Evolutionary conservation across 2,113 vertebrate species (phyloP), one percentile per base, ranked within the genome.

Genomic region (Rutilus rutilus): DNA sequence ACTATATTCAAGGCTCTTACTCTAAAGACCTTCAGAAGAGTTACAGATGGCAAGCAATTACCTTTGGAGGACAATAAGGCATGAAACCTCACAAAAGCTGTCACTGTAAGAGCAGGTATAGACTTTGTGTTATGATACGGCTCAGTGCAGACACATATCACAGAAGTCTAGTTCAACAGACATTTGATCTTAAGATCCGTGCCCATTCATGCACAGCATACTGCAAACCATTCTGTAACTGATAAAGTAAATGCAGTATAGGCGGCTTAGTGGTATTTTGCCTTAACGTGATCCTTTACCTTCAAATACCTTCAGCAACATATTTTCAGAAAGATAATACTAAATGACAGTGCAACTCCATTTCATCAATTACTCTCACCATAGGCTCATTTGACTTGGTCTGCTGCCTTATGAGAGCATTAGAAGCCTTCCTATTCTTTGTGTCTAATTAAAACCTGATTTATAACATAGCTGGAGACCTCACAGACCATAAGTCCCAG

Each of bases 361-460:
- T 39, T 25, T 14, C 11, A 42, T 36, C 52, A 59, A 21, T 33
- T 59, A 30, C 76, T 19, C 25, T 52, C 42, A 7, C 17, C 23
- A 71, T 23, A 71, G 21, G 30, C 42, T 81, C 4, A 33, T 81
- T 42, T 65, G 27, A 65, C 14, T 47, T 25, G 19, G 39, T 82
- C 25, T 19, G 3, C 21, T 36, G 10, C 30, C 30, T 36, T n/a
- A 73, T 42, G 14, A 27, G 27, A 25, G 50, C 67, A 73, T 59
- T 64, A 60, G 39, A 39, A 10, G 27, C 64, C 50, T 45, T 67
- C 27, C 45, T 74, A 59, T 79, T 52, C 27, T 50, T 73, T 33
- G 23, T 27, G 64, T 71, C 86, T 84, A 78, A 84, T 85, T 87
- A 82, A 76, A 85, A 75, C 2, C 57, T 85, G 83, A 87, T 87